phyloP scores from a whole-genome alignment of 1,140 invertebrate species.

The Bombus breviceps region DNA sequence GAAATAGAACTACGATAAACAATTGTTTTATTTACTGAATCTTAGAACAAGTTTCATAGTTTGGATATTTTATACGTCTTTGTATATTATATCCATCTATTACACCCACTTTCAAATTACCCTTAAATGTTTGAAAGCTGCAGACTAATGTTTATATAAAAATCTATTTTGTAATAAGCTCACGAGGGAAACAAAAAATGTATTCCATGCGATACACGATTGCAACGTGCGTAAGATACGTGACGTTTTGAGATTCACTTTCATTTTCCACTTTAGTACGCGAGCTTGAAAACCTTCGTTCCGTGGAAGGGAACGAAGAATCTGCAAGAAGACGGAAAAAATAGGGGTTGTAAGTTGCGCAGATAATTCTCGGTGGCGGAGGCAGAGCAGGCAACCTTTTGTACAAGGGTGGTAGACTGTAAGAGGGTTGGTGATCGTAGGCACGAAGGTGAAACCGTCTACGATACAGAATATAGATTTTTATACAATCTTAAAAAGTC shows the following conservation, averaged over 20 bases:
- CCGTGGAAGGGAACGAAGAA: conserved; percentile 46
- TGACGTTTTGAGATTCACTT: conserved; percentile 71
- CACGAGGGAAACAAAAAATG: not conserved
- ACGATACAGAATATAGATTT: conserved; percentile 76
- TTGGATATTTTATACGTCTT: too few relatives aligned
- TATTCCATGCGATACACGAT: not conserved
- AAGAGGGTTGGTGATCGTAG: conserved; percentile 54
- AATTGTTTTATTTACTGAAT: too few relatives aligned
- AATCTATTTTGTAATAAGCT: not conserved
- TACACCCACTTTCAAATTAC: too few relatives aligned
- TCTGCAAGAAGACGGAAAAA: conserved; percentile 67
- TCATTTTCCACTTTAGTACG: conserved; percentile 70
- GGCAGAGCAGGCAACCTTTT: conserved; percentile 62
- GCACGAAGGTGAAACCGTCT: conserved; percentile 56
- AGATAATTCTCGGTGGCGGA: conserved; percentile 71
- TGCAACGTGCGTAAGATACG: too few relatives aligned
- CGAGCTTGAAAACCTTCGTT: conserved; percentile 43
- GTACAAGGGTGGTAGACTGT: conserved; percentile 34
- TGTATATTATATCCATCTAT: too few relatives aligned
- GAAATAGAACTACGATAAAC: too few relatives aligned
- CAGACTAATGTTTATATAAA: not conserved
- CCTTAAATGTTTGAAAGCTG: not conserved
- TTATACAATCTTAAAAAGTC: conserved; percentile 74
- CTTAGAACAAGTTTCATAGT: too few relatives aligned
- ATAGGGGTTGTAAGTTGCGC: conserved; percentile 73